Base-by-base conservation (phyloP, 2,113 vertebrate species). In the Poicephalus meyeri region DNA sequence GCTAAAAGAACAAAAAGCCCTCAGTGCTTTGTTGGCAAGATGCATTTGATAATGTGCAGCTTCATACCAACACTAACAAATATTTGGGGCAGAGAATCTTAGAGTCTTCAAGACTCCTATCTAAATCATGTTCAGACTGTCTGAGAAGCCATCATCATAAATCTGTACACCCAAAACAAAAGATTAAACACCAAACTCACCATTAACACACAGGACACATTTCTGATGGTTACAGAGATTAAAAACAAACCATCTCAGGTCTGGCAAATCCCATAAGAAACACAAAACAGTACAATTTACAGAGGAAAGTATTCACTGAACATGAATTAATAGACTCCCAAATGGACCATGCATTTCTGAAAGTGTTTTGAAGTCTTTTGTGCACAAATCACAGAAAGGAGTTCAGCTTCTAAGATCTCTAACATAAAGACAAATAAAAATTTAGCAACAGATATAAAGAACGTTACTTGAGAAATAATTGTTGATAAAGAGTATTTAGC, bases 11-110 rank as follows among this genome's bases (percentile, higher is more conserved):
- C 61, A 91, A 95, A 94, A 91, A 80, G 19, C 53, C 35, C 56
- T 95, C 88, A 96, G 73, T 85, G 47, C 21, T 93, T 24, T 42
- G 35, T 18, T 91, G 90, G 89, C 87, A 84, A 53, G 56, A 87
- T 31, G 56, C 29, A 26, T 68, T 64, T 46, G 74, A 94, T 50
- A 82, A 89, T 7, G 73, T 55, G 74, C 79, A 93, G 14, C 78
- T 76, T 61, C 93, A 49, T 28, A 79, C 63, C 85, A 93, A 95
- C 56, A 68, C 26, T 37, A 81, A 94, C 79, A 93, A 89, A 26
- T 29, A 84, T 13, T 16, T 44, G 65, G 76, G 60, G 81, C 46
- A 82, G 58, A 53, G 47, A 44, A 35, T 13, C 17, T 33, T 55
- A 61, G 16, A 31, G 56, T 7, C 61, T 65, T 81, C 87, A 56